Base-by-base conservation (phyloP, 1,140 invertebrate species). In the Neodiprion lecontei region DNA sequence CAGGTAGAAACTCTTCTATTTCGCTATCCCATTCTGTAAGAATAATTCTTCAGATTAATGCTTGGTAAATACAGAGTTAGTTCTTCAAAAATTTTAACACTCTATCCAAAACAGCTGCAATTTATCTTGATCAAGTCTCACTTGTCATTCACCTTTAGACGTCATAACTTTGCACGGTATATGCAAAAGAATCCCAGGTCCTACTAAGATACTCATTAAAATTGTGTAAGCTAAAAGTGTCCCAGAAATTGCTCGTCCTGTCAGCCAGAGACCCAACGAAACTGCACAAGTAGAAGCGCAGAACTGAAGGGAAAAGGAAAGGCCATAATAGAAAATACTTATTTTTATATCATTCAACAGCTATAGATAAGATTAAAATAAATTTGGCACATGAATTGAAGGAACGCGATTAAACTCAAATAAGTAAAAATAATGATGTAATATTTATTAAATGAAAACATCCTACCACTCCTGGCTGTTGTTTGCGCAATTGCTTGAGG, bases 1-100 rank as follows among this genome's bases (percentile, higher is more conserved):
- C 80, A 69, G 87, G 87, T 81, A 88, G 80, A 83, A 89, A 89
- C 76, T 89, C 87, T 74, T 87, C 87, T 68, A 87, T 87, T 73
- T 87, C 87, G 77, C 78, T 87, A 71, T 88, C 86, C 86, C 85
- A 88, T 79, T 88, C 87, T 88, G 53, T 47, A 28, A 75, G 72
- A 77, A 47, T 40, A 65, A 67, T 70, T 61, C 66, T 74, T 47
- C 11, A 23, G 48, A 69, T 40, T 40, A 40, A 2, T 40, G 1
- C 28, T 40, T 3, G 28, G 5, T 28, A 28, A 28, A 5, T 5
- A 28, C 28, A 1, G 28, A 28, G 28, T 40, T 40, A 1, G 67
- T 65, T 23, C 69, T 69, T 40, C 17, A 66, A 69, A 12, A 74
- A 40, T 12, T 74, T 69, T 68, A 48, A 67, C 10, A 71, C 28